Evolutionary conservation across 2,888 invertebrate species (phyloP), one percentile per base, ranked within the genome.

Genomic region (Galerucella nymphaeae): DNA sequence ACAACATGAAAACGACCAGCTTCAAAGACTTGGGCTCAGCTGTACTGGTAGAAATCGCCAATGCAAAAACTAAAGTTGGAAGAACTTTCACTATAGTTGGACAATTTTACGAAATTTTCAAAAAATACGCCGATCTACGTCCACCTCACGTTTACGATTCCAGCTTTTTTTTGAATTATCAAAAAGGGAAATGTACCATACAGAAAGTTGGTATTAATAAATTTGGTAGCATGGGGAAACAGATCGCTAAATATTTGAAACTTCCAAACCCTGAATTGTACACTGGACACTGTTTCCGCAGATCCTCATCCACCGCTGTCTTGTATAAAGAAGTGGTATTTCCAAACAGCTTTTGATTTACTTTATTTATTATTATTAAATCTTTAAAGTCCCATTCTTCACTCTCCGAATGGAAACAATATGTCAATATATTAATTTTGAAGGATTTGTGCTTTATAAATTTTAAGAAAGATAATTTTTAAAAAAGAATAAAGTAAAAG

Each of bases 121-220:
- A 71, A 57, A 74, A 66, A 53, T 77, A 78, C 66, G 18, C 55
- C 9, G 63, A 66, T 50, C 74, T 75, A 5, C 74, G 78, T 8
- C 76, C 76, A 10, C 16, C 30, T 23, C 23, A 70, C n/a, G 53
- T 45, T 18, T 11, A n/a, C 2, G 20, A 42, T 59, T 45, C 23
- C 4, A 11, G 61, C 53, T 76, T 79, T 62, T 78, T 79, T 64
- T 45, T 79, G 16, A 72, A 75, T 18, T 78, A 72, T 58, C 72
- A 73, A 70, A 73, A 74, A 2, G 76, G 76, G 3, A 77, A 74
- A 66, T 77, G 75, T 59, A 70, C 64, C 16, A 6, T 11, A 9
- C 76, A 77, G 55, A 65, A 61, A 38, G 70, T 76, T 50, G 75
- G 78, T 2, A 72, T 72, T 5, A 74, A 78, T 61, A 78, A 75